These are phyloP conservation scores for Gyrodactylus bullatarudis DNA, from an alignment of 1,140 invertebrate species.

Conservation along the genomic window DNA sequence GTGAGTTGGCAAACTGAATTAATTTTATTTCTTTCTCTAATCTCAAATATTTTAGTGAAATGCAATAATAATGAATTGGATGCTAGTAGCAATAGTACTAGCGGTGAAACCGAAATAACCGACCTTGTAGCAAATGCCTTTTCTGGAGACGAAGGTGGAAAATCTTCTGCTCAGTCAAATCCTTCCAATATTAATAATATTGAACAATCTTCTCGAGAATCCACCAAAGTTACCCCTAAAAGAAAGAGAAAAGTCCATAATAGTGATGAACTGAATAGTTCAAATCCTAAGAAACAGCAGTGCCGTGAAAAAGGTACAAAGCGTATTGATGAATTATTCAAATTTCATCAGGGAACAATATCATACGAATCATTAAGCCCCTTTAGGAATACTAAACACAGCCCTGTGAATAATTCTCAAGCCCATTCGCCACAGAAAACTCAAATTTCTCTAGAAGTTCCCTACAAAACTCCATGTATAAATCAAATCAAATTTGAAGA, in stretches of 20 bases:
- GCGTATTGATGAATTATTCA: not conserved
- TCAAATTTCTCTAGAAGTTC: not conserved
- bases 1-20: not conserved
- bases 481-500: no score
- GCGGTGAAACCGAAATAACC: not conserved
- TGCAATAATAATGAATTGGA: not conserved
- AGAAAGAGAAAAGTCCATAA: not conserved
- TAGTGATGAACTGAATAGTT: not conserved
- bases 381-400: not conserved
- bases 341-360: not conserved
- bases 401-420: not conserved
- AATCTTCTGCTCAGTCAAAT: not conserved
- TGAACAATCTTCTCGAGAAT: not conserved
- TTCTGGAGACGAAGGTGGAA: not conserved
- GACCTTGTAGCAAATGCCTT: not conserved
- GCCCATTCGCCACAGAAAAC: not conserved
- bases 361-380: not conserved
- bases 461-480: no score
- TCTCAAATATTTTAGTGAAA: not conserved
- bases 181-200: not conserved
- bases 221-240: not conserved
- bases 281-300: not conserved
- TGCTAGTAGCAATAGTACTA: not conserved
- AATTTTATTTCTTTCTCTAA: not conserved
- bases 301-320: not conserved